These are phyloP conservation scores for Bambusicola thoracicus DNA, from an alignment of 2,113 vertebrate species.

Conservation along the genomic window DNA sequence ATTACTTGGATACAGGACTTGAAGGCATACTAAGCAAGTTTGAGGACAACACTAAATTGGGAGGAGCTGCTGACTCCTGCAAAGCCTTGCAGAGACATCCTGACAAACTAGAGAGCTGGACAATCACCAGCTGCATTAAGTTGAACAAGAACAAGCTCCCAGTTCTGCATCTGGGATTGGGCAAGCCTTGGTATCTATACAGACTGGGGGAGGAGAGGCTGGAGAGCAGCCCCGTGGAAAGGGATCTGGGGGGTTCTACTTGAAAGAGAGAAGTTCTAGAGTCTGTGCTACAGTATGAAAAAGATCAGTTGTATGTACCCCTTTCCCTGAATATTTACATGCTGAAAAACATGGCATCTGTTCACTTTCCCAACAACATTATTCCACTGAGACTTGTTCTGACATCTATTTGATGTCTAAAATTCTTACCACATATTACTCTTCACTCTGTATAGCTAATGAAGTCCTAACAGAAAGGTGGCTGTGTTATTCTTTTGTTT, in stretches of 20 bases:
- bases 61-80: neutral
- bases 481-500: too few relatives aligned
- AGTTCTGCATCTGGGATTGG: neutral
- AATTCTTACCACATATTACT: neutral
- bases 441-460: neutral
- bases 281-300: neutral
- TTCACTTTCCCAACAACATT: fast-evolving
- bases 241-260: too few relatives aligned
- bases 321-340: neutral
- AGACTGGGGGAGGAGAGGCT: neutral
- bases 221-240: neutral
- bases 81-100: neutral
- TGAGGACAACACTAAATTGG: neutral
- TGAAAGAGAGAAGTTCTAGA: neutral
- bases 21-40: neutral
- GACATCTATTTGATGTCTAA: neutral
- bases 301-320: neutral
- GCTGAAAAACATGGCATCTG: neutral
- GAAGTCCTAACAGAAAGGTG: neutral
- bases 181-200: neutral
- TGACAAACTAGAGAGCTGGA: neutral
- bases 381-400: neutral
- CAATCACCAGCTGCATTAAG: neutral
- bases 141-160: neutral
- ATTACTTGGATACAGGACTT: too few relatives aligned